Base-by-base conservation (phyloP, 2,113 vertebrate genomes). In the Morone chrysops region DNA sequence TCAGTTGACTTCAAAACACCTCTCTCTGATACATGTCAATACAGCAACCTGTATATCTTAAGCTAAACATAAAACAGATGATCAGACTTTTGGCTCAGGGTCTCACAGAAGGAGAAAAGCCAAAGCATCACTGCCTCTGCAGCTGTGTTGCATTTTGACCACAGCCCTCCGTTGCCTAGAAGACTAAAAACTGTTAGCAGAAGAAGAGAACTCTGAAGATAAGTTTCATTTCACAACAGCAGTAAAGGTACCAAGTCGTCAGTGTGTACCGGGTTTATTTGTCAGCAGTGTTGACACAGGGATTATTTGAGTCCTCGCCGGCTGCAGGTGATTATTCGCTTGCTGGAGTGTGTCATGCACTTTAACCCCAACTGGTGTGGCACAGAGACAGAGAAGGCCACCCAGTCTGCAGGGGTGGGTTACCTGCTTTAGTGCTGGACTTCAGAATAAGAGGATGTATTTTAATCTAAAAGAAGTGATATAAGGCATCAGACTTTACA, bases 101-200 rank as follows among this genome's bases (percentile, higher is more conserved):
- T 85, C 65, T 70, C 6, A 17, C 36, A 56, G 62, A 45, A 68
- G 51, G 57, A 48, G 56, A 22, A 76, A 53, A 69, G 72, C 51
- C 59, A 83, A 78, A 87, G 73, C 41, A 63, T 89, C 66, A 36
- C 71, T 57, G 68, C 60, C 71, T 81, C 88, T 78, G 74, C 85
- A 89, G 87, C 87, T 94, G 88, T 70, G 67, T 85, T 85, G 48
- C 78, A 75, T 92, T 84, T 78, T 25, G 59, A 71, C 45, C 69
- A 36, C 61, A 63, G 8, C 22, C 50, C 9, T 53, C 8, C 22
- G 5, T 74, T 1, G 36, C 38, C 10, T 14, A 22, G 25, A 75
- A 18, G 9, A 70, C 16, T 17, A n/a, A 69, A 53, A 65, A 53
- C 7, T 38, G 40, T 61, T 79, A 53, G 54, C 51, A 62, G 22